Evolutionary conservation across 2,888 invertebrate species (phyloP).

Genomic region (Rhagium mordax): DNA sequence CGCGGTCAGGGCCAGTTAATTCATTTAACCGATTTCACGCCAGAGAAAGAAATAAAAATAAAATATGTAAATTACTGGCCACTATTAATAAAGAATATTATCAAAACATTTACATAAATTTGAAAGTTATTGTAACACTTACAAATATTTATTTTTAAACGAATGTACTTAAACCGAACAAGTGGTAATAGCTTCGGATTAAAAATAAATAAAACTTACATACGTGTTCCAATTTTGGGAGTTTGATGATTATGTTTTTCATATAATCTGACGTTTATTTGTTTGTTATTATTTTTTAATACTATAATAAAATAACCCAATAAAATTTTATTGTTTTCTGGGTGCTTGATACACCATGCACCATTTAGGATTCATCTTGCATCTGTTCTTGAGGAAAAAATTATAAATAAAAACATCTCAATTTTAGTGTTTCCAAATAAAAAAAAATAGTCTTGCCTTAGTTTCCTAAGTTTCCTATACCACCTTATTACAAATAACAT

Average conservation of each 20-base stretch:
- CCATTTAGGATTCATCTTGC: neutral
- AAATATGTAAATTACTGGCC: conserved; percentile 38
- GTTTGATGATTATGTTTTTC: conserved; percentile 42
- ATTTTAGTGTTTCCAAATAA: too few relatives aligned
- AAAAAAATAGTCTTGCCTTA: too few relatives aligned
- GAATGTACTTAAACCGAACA: conserved; percentile 4
- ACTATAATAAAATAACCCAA: conserved; percentile 20
- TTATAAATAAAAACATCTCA: too few relatives aligned
- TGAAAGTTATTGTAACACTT: conserved; percentile 32
- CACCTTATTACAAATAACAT: too few relatives aligned
- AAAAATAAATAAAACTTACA: conserved; percentile 41
- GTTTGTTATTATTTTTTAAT: conserved; percentile 45
- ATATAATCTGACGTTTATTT: conserved; percentile 40
- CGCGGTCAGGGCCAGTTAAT: conserved; percentile 27
- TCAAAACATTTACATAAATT: conserved; percentile 45
- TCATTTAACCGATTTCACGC: conserved; percentile 27
- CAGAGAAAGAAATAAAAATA: conserved; percentile 23
- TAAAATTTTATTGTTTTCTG: conserved; percentile 33
- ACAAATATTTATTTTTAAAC: conserved; percentile 22
- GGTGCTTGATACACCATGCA: neutral
- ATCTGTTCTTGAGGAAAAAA: too few relatives aligned
- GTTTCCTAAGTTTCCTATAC: too few relatives aligned
- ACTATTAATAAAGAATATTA: conserved; percentile 29
- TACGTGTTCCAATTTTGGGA: conserved; percentile 38
- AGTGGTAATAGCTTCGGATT: conserved; percentile 42